Conservation (phyloP, 2,888 invertebrate species). For the Melipona beecheii region DNA sequence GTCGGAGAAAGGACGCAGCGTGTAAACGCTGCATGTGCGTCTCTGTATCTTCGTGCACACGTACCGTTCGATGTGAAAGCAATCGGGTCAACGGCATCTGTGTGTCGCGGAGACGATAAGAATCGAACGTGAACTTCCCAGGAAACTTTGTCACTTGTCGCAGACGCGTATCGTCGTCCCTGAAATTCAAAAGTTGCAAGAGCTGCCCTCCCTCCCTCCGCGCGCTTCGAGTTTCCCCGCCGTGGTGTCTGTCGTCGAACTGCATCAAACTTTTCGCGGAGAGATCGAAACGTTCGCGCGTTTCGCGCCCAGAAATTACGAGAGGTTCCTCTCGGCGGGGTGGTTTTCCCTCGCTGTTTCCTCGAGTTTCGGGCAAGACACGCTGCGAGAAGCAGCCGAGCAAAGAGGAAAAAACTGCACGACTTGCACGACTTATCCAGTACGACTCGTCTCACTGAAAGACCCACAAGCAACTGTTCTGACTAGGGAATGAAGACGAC, state of each 20-base stretch:
- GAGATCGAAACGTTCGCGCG: constrained; percentile 10
- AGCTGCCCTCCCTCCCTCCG: background rate
- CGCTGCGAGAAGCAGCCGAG: too few species aligned
- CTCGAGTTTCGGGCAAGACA: background rate
- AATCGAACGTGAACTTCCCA: constrained; percentile 62
- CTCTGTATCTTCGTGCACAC: background rate
- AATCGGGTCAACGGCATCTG: constrained; percentile 65
- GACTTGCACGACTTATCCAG: too few species aligned
- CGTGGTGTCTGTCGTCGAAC: background rate
- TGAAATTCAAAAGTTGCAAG: constrained; percentile 46
- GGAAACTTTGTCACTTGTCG: constrained; percentile 53
- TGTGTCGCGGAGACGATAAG: constrained; percentile 63
- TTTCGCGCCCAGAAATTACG: constrained; percentile 16
- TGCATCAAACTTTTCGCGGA: constrained; percentile 25
- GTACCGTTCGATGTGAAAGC: constrained; percentile 3
- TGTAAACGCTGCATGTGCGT: constrained; percentile 22
- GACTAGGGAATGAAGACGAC: too few species aligned
- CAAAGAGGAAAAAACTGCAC: background rate
- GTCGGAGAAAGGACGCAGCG: constrained; percentile 11
- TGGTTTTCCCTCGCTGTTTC: background rate
- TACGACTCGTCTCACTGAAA: too few species aligned
- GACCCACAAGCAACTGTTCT: too few species aligned
- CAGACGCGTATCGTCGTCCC: constrained; percentile 33
- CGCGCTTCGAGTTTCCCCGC: background rate
- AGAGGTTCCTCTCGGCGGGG: background rate